These are phyloP conservation scores for Platichthys flesus DNA, from an alignment of 2,113 vertebrate species.

Conservation along the genomic window DNA sequence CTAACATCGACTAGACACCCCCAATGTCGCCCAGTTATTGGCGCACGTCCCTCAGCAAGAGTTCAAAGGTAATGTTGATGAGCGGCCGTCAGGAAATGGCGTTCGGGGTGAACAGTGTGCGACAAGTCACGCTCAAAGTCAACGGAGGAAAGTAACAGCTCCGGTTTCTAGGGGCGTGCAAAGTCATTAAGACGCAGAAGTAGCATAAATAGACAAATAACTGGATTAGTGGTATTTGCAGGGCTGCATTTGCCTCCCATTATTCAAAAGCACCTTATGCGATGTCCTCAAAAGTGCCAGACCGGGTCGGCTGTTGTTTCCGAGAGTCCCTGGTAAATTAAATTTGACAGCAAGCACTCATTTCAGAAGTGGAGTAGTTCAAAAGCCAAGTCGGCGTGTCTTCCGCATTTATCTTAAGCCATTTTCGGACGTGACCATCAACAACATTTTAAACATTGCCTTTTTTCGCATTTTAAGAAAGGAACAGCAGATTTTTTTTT, in stretches of 20 bases:
- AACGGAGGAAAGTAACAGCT: background rate
- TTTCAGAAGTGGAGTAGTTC: background rate
- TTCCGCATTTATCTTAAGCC: background rate
- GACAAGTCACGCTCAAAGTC: conserved; percentile 41
- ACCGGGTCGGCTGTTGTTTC: background rate
- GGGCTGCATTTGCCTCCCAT: background rate
- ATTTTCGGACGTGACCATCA: background rate
- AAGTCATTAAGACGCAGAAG: conserved; percentile 18
- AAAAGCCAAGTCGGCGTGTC: background rate
- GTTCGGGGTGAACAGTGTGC: conserved; percentile 38
- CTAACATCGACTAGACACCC: conserved; percentile 48
- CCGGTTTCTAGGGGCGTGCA: conserved; percentile 8
- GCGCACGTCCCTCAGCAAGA: conserved; percentile 49
- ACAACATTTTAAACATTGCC: no score
- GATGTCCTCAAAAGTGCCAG: background rate
- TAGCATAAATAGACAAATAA: background rate
- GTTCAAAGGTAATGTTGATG: conserved; percentile 37
- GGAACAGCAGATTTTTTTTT: no score
- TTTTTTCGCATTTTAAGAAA: no score
- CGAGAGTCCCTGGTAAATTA: background rate
- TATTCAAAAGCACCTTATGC: conserved; percentile 1
- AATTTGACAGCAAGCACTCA: background rate
- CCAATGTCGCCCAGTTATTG: conserved; percentile 45
- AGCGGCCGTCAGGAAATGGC: conserved; percentile 27
- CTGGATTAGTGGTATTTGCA: background rate